A percentile compares a stretch with the other conserved stretches of the same genome.
These are phyloP conservation scores for Bombus breviceps DNA, from an alignment of 1,140 invertebrate genomes.

Conservation along the genomic window DNA sequence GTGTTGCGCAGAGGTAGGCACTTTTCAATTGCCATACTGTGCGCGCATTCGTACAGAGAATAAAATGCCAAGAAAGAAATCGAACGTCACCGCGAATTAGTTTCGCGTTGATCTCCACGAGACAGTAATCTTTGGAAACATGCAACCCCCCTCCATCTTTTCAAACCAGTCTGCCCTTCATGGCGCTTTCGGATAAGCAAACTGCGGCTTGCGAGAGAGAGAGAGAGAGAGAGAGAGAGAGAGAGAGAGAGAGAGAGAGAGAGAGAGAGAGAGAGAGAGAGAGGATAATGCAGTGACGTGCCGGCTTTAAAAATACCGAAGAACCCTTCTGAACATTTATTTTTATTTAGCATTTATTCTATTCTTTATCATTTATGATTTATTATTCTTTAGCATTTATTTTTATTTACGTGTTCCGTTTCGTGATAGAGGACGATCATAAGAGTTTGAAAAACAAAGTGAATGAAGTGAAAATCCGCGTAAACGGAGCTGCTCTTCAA, in stretches of 20 bases:
- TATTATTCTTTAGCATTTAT: constrained; percentile 3
- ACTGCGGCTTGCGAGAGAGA: not conserved
- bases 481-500: not conserved
- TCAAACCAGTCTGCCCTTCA: not conserved
- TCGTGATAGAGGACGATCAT: not conserved
- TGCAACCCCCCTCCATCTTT: not conserved
- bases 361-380: too few relatives aligned
- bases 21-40: too few relatives aligned
- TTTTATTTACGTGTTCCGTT: not conserved
- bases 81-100: not conserved
- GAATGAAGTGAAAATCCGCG: not conserved
- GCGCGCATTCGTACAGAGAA: too few relatives aligned
- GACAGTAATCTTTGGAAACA: not conserved
- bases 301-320: not conserved
- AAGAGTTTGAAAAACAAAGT: not conserved
- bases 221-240: not conserved
- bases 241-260: not conserved
- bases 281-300: too few relatives aligned
- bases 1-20: too few relatives aligned
- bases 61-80: too few relatives aligned
- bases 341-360: too few relatives aligned
- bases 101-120: not conserved
- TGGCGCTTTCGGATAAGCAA: not conserved
- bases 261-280: not conserved
- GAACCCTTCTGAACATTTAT: not conserved